Percentiles rank a stretch among this genome's conserved stretches.
Conservation (phyloP, 2,888 invertebrate genomes). For the Tachina grossa region DNA sequence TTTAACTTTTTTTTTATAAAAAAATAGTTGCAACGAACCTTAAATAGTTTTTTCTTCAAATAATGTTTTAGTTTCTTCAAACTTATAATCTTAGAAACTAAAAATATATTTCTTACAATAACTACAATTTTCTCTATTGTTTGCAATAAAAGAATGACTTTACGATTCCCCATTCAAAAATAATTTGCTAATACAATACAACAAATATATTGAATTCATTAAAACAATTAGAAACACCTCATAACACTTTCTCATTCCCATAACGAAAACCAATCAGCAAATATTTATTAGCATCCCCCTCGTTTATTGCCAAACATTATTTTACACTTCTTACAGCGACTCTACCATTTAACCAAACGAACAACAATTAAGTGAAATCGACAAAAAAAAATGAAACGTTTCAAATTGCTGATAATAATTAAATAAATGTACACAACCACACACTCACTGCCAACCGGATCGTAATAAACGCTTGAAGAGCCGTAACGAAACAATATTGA, state of each 20-base stretch:
- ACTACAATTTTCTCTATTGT: not conserved
- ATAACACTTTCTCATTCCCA: slow-evolving; percentile 69
- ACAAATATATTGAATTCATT: slow-evolving; percentile 22
- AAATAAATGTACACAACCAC: slow-evolving; percentile 43
- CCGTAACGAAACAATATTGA: slow-evolving; percentile 74
- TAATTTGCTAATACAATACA: not conserved
- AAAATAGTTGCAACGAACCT: too few species aligned
- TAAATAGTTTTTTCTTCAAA: too few species aligned
- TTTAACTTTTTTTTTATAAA: too few species aligned
- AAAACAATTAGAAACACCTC: slow-evolving; percentile 58
- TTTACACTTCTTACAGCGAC: slow-evolving; percentile 23
- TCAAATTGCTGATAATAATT: slow-evolving; percentile 61
- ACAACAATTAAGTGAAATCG: slow-evolving; percentile 25
- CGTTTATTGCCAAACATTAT: slow-evolving; percentile 35
- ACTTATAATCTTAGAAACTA: not conserved
- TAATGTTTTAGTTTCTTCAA: not conserved
- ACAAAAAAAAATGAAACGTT: slow-evolving; percentile 23
- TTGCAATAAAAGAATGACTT: not conserved
- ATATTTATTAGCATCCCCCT: slow-evolving; percentile 46
- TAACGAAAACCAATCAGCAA: slow-evolving; percentile 66
- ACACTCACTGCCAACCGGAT: slow-evolving; percentile 11
- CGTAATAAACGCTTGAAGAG: slow-evolving; percentile 64
- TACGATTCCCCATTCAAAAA: not conserved
- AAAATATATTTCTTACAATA: not conserved
- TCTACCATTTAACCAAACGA: slow-evolving; percentile 16